phyloP scores from a whole-genome alignment of 1,140 invertebrate species.

The Drosophila novamexicana region DNA sequence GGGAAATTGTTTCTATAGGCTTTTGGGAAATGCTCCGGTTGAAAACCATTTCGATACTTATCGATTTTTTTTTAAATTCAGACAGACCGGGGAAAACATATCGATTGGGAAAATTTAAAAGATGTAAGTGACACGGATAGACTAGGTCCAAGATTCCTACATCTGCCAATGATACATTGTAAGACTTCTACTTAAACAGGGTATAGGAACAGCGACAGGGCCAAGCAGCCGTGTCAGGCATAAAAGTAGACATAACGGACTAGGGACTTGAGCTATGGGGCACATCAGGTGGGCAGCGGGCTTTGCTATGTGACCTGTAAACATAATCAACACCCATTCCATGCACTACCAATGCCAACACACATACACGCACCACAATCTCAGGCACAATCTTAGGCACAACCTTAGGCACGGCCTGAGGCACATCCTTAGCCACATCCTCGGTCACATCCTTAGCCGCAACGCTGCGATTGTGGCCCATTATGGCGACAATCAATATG shows the following conservation, averaged over 20 bases:
- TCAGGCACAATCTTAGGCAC: background rate
- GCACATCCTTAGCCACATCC: constrained; percentile 36
- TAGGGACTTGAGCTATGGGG: constrained; percentile 34
- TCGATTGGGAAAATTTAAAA: too few relatives aligned
- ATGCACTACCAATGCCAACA: background rate
- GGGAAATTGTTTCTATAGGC: too few relatives aligned
- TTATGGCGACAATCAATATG: constrained; percentile 79
- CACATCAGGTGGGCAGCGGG: constrained; percentile 27
- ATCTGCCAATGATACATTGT: too few relatives aligned
- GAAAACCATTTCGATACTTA: too few relatives aligned
- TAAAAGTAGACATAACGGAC: constrained; percentile 45
- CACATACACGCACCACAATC: background rate
- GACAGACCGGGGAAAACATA: too few relatives aligned
- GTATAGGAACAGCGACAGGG: constrained; percentile 43
- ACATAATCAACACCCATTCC: constrained; percentile 60
- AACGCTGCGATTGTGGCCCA: constrained; percentile 38
- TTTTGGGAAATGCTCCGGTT: too few relatives aligned
- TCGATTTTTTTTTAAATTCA: too few relatives aligned
- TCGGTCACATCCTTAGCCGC: constrained; percentile 20
- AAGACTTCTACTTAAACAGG: background rate
- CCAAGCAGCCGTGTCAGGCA: constrained; percentile 48
- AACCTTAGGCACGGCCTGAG: background rate
- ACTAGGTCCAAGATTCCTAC: too few relatives aligned
- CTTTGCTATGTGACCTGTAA: constrained; percentile 73
- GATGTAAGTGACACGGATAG: too few relatives aligned